A percentile compares a stretch with the other conserved stretches of the same genome.
Conservation (phyloP, 2,113 vertebrate genomes). For the Symphodus melops region DNA sequence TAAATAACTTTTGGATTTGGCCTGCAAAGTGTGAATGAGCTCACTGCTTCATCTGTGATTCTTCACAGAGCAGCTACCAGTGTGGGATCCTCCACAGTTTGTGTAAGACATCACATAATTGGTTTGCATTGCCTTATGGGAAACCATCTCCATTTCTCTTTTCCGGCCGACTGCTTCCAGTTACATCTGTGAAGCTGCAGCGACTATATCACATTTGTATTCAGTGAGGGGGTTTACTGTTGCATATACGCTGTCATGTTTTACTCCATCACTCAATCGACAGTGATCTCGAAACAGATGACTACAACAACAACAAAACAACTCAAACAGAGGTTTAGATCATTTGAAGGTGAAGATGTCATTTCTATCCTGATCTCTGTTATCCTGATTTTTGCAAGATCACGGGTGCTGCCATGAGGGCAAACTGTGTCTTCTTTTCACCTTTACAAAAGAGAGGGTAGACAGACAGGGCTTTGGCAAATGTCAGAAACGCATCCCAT, state of each 20-base stretch:
- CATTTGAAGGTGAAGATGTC: too few species aligned
- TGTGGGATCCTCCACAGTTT: slow-evolving; percentile 19
- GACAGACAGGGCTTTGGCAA: background rate
- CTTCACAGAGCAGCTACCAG: slow-evolving; percentile 11
- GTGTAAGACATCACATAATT: slow-evolving; percentile 37
- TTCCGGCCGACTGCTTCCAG: slow-evolving; percentile 34
- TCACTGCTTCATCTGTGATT: slow-evolving; percentile 11
- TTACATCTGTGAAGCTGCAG: slow-evolving; percentile 27
- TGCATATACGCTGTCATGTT: background rate
- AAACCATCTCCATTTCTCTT: slow-evolving; percentile 35
- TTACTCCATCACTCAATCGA: background rate
- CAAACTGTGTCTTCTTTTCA: background rate
- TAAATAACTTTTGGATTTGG: background rate
- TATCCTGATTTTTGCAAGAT: background rate
- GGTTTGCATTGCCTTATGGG: slow-evolving; percentile 23
- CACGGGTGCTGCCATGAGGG: background rate
- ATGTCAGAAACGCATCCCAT: background rate
- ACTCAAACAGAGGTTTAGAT: too few species aligned
- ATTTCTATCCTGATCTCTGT: background rate
- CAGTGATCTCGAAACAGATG: slow-evolving; percentile 3
- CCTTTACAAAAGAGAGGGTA: background rate
- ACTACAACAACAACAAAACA: background rate
- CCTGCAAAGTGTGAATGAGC: slow-evolving; percentile 12
- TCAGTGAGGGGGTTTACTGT: slow-evolving; percentile 1
- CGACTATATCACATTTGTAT: slow-evolving; percentile 37